phyloP scores from a whole-genome alignment of 2,797 vertebrate species.

The Trachurus trachurus region DNA sequence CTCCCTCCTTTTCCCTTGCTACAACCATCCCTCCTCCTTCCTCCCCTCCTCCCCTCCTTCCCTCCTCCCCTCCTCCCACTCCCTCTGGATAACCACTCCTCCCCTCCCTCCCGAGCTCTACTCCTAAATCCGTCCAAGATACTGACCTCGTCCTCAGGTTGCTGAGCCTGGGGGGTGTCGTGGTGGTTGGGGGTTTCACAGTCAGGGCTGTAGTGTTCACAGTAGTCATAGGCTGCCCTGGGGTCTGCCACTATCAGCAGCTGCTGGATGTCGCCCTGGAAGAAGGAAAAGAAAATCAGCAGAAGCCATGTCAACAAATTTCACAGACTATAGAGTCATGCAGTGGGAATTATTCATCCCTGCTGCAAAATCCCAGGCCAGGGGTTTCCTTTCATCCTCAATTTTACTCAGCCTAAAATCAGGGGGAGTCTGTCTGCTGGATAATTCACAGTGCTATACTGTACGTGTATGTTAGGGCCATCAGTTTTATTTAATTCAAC shows the following conservation, averaged over 20 bases:
- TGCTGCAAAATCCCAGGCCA: slow-evolving; percentile 24
- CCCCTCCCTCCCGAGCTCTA: neutral
- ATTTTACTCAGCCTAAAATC: slow-evolving; percentile 3
- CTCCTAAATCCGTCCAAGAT: slow-evolving; percentile 23
- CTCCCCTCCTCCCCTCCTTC: neutral
- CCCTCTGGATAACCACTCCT: neutral
- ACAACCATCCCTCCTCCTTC: neutral
- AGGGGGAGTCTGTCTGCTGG: neutral
- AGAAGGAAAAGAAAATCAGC: slow-evolving; percentile 16
- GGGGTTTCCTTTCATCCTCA: slow-evolving; percentile 20
- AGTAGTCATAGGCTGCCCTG: slow-evolving; percentile 95
- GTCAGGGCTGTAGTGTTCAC: slow-evolving; percentile 98
- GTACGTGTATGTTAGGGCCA: slow-evolving; percentile 33
- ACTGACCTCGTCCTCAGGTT: slow-evolving; percentile 90
- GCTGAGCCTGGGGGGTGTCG: slow-evolving; percentile 93
- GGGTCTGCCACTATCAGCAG: slow-evolving; percentile 94
- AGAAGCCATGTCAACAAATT: slow-evolving; percentile 29
- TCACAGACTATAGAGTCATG: neutral
- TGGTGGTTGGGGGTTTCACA: slow-evolving; percentile 92
- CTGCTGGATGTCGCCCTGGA: slow-evolving; percentile 98
- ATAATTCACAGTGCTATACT: slow-evolving; percentile 30
- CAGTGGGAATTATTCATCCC: neutral
- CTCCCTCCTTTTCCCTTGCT: neutral
- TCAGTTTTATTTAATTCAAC: slow-evolving; percentile 38
- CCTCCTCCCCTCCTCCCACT: neutral